phyloP scores from a whole-genome alignment of 2,113 vertebrate species.

The Diglossa brunneiventris region DNA sequence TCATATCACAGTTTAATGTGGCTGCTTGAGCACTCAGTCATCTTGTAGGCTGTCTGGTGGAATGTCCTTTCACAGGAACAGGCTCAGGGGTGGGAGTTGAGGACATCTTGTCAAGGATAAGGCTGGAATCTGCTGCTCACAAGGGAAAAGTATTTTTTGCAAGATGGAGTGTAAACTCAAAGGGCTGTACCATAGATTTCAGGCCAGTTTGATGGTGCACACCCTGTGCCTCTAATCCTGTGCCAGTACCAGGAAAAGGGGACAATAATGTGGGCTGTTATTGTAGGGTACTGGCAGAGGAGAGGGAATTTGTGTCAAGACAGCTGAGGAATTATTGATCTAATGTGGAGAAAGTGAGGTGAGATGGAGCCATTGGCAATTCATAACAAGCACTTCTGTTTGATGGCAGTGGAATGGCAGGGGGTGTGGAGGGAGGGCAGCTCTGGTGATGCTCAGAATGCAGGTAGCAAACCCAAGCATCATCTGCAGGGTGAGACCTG shows the following conservation, averaged over 20 bases:
- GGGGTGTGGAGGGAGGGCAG: fast-evolving
- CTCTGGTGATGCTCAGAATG: fast-evolving
- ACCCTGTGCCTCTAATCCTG: neutral
- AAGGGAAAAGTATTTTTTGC: neutral
- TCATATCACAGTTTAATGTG: neutral
- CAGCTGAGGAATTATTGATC: neutral
- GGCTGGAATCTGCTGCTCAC: neutral
- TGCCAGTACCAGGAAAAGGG: neutral
- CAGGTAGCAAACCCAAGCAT: neutral
- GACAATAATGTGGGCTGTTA: fast-evolving
- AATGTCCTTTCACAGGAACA: neutral
- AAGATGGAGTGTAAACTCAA: neutral
- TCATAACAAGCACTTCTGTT: neutral
- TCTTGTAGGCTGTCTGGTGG: neutral
- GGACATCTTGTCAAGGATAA: neutral
- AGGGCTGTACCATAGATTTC: fast-evolving
- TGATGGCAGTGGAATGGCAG: neutral
- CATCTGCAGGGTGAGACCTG: neutral
- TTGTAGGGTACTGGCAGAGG: neutral
- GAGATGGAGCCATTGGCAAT: fast-evolving
- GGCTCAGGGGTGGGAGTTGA: neutral
- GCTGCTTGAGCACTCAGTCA: neutral
- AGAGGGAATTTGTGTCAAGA: neutral
- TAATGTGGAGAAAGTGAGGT: neutral
- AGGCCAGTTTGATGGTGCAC: neutral